Evolutionary conservation across 2,113 vertebrate species (phyloP).

Genomic region (Hydropotes inermis): DNA sequence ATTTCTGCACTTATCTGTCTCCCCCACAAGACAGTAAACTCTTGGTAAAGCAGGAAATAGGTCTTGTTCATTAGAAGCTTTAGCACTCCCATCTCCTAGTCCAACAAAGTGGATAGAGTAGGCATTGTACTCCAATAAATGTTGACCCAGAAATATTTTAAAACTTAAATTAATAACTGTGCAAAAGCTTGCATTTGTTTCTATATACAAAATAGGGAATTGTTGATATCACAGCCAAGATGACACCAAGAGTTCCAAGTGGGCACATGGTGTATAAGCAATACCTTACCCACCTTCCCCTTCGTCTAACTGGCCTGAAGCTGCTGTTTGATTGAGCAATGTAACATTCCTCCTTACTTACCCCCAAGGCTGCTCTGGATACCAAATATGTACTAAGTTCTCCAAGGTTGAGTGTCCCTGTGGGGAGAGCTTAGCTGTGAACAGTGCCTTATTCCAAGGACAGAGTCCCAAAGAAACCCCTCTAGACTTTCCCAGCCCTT

Average conservation of each 20-base stretch:
- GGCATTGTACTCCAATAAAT: not conserved
- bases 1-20: not conserved
- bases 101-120: not conserved
- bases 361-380: not conserved
- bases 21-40: not conserved
- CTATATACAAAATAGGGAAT: not conserved
- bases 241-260: conserved; percentile 18
- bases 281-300: not conserved
- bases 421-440: not conserved
- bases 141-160: conserved; percentile 22
- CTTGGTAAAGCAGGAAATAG: not conserved
- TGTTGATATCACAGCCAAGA: not conserved
- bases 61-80: not conserved
- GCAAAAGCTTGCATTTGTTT: not conserved
- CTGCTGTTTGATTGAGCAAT: not conserved
- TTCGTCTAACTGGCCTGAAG: not conserved
- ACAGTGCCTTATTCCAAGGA: not conserved
- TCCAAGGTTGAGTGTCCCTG: not conserved
- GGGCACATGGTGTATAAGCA: not conserved
- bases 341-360: not conserved
- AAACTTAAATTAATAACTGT: not conserved
- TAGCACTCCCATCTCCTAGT: not conserved
- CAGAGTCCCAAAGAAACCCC: not conserved
- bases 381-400: not conserved
- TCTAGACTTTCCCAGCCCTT: not conserved